Evolutionary conservation across 2,797 vertebrate species (phyloP).

Genomic region (Capromys pilorides): DNA sequence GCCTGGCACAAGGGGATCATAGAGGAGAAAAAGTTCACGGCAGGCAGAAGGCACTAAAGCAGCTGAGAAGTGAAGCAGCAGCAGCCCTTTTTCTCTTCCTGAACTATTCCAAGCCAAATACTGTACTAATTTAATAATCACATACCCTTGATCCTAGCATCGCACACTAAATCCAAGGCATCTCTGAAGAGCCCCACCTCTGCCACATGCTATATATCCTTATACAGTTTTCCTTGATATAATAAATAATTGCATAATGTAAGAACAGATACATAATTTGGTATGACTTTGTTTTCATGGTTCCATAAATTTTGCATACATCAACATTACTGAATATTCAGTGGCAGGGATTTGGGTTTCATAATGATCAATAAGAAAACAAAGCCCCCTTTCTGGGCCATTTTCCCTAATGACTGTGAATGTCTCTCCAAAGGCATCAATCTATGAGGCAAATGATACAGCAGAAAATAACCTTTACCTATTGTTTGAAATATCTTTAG

Average conservation of each 20-base stretch:
- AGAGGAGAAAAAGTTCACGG: background rate
- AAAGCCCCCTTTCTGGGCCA: background rate
- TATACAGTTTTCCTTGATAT: background rate
- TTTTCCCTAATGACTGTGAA: background rate
- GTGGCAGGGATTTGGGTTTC: background rate
- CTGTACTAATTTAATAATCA: background rate
- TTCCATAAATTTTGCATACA: background rate
- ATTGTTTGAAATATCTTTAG: background rate
- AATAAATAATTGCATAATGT: background rate
- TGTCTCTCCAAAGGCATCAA: background rate
- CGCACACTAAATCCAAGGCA: background rate
- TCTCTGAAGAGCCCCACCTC: background rate
- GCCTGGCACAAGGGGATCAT: background rate
- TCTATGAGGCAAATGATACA: background rate
- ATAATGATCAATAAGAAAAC: background rate
- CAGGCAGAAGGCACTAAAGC: background rate
- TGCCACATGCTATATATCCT: background rate
- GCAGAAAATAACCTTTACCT: background rate
- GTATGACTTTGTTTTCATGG: background rate
- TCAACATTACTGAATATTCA: background rate
- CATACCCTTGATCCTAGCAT: background rate
- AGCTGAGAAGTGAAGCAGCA: background rate
- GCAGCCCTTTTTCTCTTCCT: background rate
- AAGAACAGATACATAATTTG: background rate
- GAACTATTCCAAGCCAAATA: background rate